Evolutionary conservation across 2,113 vertebrate genomes (phyloP).

Genomic region (Proterorhinus semilunaris): DNA sequence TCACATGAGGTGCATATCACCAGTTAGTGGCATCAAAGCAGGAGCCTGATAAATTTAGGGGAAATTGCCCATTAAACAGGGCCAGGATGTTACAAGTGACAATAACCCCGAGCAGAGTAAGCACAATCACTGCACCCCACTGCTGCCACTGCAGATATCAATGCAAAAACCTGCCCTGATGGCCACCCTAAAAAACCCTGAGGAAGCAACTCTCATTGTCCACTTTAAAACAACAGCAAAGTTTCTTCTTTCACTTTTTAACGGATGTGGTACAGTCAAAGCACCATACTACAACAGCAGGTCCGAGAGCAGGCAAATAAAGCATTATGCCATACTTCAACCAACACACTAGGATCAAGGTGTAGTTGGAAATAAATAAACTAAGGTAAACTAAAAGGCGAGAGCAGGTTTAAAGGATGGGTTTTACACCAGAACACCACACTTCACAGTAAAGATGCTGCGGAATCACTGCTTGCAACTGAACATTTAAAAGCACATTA

Average conservation of each 20-base stretch:
- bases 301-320: too few species aligned
- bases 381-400: too few species aligned
- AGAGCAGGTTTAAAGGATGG: too few species aligned
- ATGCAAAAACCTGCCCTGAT: not conserved
- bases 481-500: too few species aligned
- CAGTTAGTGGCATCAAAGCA: constrained; percentile 49
- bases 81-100: constrained; percentile 27
- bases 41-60: constrained; percentile 44
- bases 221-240: not conserved
- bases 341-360: too few species aligned
- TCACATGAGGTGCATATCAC: constrained; percentile 31
- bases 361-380: too few species aligned
- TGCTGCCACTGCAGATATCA: not conserved
- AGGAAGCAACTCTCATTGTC: not conserved
- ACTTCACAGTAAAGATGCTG: too few species aligned
- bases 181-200: not conserved
- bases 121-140: constrained; percentile 36
- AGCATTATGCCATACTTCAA: too few species aligned
- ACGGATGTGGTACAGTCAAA: not conserved
- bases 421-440: too few species aligned
- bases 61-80: constrained; percentile 50
- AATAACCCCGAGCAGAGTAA: constrained; percentile 42
- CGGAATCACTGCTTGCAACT: too few species aligned
- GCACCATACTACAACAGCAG: too few species aligned
- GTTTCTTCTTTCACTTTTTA: not conserved